Evolutionary conservation across 2,797 vertebrate genomes (phyloP).

Genomic region (Poliocrania exsul): DNA sequence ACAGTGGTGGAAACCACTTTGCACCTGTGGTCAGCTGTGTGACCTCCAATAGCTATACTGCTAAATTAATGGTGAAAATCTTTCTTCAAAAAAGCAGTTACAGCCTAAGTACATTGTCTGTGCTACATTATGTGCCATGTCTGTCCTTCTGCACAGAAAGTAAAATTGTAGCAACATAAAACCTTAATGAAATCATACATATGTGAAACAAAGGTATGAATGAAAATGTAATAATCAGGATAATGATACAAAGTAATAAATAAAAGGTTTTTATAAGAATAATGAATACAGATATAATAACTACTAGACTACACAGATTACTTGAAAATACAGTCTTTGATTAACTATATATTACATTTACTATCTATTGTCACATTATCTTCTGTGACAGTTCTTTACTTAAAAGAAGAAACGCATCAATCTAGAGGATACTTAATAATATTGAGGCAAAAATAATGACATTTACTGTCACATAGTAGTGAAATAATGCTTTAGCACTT

Average conservation of each 20-base stretch:
- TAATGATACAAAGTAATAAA: neutral
- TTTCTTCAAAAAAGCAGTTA: neutral
- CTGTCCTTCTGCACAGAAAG: neutral
- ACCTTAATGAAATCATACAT: neutral
- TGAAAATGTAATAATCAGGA: neutral
- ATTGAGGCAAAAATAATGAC: neutral
- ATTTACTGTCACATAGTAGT: neutral
- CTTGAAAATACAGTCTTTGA: neutral
- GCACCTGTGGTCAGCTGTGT: neutral
- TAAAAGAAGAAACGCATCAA: neutral
- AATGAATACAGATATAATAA: neutral
- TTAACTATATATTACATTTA: neutral
- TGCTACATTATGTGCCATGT: neutral
- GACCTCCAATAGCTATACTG: neutral
- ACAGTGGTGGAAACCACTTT: neutral
- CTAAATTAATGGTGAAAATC: neutral
- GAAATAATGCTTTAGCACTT: neutral
- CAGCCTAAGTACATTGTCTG: neutral
- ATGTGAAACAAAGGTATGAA: neutral
- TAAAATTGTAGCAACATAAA: neutral
- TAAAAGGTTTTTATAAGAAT: neutral
- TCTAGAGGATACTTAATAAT: neutral
- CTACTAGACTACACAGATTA: neutral
- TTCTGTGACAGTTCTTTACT: neutral
- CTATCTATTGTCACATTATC: neutral